Evolutionary conservation across 1,140 invertebrate species (phyloP).

Genomic region (Dryas iulia): DNA sequence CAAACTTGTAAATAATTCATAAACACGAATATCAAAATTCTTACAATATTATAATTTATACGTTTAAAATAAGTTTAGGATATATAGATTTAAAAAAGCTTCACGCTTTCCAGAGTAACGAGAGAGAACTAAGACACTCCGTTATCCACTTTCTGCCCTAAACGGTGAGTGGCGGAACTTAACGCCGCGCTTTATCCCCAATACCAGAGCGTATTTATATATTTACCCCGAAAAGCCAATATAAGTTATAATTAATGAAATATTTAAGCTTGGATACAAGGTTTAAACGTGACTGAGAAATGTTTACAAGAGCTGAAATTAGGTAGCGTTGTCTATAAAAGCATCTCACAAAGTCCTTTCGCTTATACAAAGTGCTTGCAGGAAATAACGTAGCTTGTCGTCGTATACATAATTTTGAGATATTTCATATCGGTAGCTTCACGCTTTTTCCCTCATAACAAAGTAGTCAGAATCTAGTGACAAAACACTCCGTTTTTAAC

Average conservation of each 20-base stretch:
- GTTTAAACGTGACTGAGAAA: background rate
- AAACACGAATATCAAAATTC: no score
- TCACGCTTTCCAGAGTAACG: no score
- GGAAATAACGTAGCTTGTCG: constrained; percentile 44
- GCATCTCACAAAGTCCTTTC: constrained; percentile 44
- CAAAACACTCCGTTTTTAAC: background rate
- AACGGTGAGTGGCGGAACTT: no score
- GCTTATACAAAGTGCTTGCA: constrained; percentile 46
- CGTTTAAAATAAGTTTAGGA: no score
- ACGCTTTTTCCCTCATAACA: background rate
- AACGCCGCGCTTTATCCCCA: no score
- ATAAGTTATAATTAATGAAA: background rate
- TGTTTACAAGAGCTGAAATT: constrained; percentile 31
- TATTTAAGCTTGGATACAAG: background rate
- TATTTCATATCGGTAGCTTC: background rate
- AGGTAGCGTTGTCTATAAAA: constrained; percentile 33
- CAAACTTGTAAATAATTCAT: no score
- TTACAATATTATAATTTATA: no score
- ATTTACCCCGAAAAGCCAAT: no score
- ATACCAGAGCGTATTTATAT: no score
- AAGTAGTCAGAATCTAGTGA: background rate
- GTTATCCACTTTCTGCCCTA: background rate
- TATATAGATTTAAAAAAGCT: no score
- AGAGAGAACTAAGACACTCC: no score
- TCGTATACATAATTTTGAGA: constrained; percentile 18